These are phyloP conservation scores for Endomychus coccineus DNA, from an alignment of 2,888 invertebrate species.

Conservation along the genomic window DNA sequence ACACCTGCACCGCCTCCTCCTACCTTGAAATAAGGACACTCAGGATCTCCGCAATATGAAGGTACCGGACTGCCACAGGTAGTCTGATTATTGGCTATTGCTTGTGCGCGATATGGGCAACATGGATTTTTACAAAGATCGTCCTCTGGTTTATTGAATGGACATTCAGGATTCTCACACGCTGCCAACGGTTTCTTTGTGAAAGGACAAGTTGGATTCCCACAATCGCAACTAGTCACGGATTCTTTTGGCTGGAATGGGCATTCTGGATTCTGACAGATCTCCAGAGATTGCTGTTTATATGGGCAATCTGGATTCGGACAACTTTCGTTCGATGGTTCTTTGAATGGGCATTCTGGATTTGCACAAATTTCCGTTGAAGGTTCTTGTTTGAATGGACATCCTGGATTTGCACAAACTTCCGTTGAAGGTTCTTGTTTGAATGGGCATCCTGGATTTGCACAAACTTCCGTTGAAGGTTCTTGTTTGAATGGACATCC, in stretches of 20 bases:
- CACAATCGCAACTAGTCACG: neutral
- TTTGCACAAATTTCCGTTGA: slow-evolving; percentile 10
- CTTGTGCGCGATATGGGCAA: slow-evolving; percentile 8
- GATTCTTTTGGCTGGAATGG: slow-evolving; percentile 11
- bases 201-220: slow-evolving; percentile 12
- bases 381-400: neutral
- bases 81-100: slow-evolving; percentile 5
- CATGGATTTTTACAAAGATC: slow-evolving; percentile 11
- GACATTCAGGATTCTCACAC: slow-evolving; percentile 26
- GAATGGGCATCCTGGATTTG: slow-evolving; percentile 18
- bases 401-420: neutral
- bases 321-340: slow-evolving; percentile 13
- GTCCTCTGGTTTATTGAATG: slow-evolving; percentile 13
- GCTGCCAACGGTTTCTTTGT: slow-evolving; percentile 2
- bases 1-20: slow-evolving; percentile 2
- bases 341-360: slow-evolving; percentile 12
- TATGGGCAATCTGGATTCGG: slow-evolving; percentile 23
- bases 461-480: slow-evolving; percentile 9
- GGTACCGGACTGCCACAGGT: slow-evolving; percentile 3
- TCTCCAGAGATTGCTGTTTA: slow-evolving; percentile 12
- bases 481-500: slow-evolving; percentile 3
- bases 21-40: slow-evolving; percentile 8
- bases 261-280: slow-evolving; percentile 13
- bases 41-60: slow-evolving; percentile 8
- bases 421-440: neutral